Evolutionary conservation across 2,797 vertebrate species (phyloP), one percentile per base, ranked within the genome.

Genomic region (Rhabdophis nuchalis): DNA sequence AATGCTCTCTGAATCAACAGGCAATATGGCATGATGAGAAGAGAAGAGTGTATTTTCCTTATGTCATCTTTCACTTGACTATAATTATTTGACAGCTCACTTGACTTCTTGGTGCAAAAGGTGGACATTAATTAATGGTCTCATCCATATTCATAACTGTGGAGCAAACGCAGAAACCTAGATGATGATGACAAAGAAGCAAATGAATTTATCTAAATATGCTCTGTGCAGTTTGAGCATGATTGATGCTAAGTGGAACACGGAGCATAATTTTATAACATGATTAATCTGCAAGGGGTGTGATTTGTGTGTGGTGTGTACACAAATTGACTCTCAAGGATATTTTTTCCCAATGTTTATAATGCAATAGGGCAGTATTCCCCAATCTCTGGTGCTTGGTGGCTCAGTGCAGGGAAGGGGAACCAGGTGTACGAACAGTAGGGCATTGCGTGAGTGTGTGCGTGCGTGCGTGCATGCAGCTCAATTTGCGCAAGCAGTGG

Each of bases 211-310:
- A 27, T 86, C 64, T 88, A 93, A 92, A 93, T 94, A 46, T 85
- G 58, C 93, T 94, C 72, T 85, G 89, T 93, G 86, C 53, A 85
- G 87, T 91, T 61, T 54, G 64, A 95, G 89, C 32, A 95, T 96
- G 95, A 94, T 41, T 68, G 53, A 93, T 54, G 64, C 92, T 68
- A 92, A 88, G 86, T 93, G 86, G 92, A 90, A 23, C 92, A 53
- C 8, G 4, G 0, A 2, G 36, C 5, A 86, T 87, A 29, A 29
- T 58, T 93, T 96, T 95, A 77, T 64, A 91, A 89, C 90, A 68
- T 0, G 0, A 36, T 92, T 89, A 89, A 90, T 86, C 23, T 68
- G 36, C n/a, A 56, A 56, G 41, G 64, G 6, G 27, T 11, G 29
- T 68, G n/a, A 32, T 68, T 16, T 32, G 32, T 36, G 68, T 10